phyloP scores from a whole-genome alignment of 2,113 vertebrate species.

The Pelecanoides urinatrix region DNA sequence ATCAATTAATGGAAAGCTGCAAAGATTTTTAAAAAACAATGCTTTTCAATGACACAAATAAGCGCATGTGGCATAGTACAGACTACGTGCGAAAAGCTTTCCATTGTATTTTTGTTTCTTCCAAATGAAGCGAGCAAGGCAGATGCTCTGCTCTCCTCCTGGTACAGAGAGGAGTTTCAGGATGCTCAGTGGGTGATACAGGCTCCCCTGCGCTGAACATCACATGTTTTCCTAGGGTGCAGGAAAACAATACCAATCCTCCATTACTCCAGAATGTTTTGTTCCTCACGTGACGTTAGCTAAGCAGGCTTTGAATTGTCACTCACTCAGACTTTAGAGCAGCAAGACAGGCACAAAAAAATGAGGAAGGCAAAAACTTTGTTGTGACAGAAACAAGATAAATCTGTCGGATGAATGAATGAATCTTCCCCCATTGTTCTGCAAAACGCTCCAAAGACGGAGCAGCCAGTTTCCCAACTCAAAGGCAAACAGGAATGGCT shows the following conservation, averaged over 20 bases:
- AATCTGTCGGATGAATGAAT: neutral
- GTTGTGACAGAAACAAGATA: neutral
- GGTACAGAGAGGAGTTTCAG: neutral
- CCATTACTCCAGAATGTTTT: neutral
- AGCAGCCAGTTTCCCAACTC: neutral
- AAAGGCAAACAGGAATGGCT: neutral
- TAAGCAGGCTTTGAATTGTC: neutral
- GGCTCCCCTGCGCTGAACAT: neutral
- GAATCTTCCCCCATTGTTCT: neutral
- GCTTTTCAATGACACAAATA: neutral
- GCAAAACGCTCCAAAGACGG: fast-evolving
- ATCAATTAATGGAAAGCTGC: neutral
- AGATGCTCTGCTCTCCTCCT: neutral
- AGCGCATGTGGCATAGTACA: neutral
- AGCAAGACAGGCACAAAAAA: neutral
- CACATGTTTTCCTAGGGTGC: neutral
- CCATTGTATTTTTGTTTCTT: neutral
- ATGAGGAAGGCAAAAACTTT: neutral
- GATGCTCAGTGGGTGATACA: neutral
- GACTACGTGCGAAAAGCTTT: fast-evolving
- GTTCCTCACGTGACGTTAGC: neutral
- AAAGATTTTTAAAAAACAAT: neutral
- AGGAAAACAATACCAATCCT: neutral
- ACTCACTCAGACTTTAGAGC: neutral
- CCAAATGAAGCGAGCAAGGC: neutral